Percentiles rank a stretch among this genome's conserved stretches.
Conservation (phyloP, 92 coral and sea anemone species). For the Ricordea florida region DNA sequence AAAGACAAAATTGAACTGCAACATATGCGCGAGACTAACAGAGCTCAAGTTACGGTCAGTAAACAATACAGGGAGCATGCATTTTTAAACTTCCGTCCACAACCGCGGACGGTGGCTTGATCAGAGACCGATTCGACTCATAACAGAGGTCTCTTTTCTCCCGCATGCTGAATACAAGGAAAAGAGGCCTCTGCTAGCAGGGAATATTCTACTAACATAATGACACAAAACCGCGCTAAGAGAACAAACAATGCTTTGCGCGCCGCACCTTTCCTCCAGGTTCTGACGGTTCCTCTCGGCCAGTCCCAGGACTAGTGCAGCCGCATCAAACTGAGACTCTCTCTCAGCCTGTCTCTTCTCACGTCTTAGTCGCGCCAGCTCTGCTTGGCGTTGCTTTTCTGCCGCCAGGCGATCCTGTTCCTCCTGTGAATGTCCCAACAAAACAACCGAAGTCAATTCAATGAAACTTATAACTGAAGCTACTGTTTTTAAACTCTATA, state of each 20-base stretch:
- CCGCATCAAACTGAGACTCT: constrained; percentile 85
- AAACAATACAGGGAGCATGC: too few species aligned
- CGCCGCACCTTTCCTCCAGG: constrained; percentile 77
- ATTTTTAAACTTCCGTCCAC: too few species aligned
- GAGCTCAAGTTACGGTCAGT: too few species aligned
- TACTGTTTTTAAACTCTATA: too few species aligned
- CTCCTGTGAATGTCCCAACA: constrained; percentile 46
- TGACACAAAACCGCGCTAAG: background rate
- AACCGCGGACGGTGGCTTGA: too few species aligned
- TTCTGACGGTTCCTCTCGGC: constrained; percentile 88
- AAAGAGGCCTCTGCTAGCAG: background rate
- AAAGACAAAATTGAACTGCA: too few species aligned
- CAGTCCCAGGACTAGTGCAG: constrained; percentile 89
- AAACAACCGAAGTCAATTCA: too few species aligned
- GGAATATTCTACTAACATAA: background rate
- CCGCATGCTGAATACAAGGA: too few species aligned
- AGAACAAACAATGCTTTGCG: background rate
- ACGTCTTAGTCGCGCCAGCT: constrained; percentile 79
- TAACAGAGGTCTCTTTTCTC: too few species aligned
- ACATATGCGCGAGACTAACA: too few species aligned
- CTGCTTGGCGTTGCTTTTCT: constrained; percentile 79
- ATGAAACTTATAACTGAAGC: too few species aligned
- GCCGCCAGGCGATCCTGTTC: constrained; percentile 79
- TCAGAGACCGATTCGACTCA: too few species aligned
- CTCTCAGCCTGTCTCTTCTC: constrained; percentile 89